Base-by-base conservation (phyloP, 2,888 invertebrate genomes). In the Lacanobia wlatinum region DNA sequence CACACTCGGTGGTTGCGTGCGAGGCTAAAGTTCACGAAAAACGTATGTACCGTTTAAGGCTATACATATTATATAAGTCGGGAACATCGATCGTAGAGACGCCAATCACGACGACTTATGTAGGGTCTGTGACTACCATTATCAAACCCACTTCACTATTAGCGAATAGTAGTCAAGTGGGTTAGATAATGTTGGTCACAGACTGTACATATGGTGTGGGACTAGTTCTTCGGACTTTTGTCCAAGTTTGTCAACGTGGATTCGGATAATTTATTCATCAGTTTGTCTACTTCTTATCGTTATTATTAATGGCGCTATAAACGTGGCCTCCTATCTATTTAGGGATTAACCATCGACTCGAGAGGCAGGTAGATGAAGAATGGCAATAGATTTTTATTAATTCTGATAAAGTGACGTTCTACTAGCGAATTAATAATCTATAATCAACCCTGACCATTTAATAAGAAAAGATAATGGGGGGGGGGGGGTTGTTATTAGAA, bases 31-130 rank as follows among this genome's bases (percentile, higher is more conserved):
- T 83, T 81, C 62, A 83, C 71, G 73, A 66, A 77, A 73, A 81
- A 85, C 62, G 71, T 55, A 78, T n/a, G n/a, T 38, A 68, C 38
- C 78, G 64, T 73, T 84, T 79, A 65, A 75, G 60, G 43, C 70
- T 73, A 79, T 84, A 80, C 71, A 83, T 84, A 73, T 73, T 73
- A 72, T 73, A 60, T 69, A 55, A 69, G 67, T 56, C 46, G 14
- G 71, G 40, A 65, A 43, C 55, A 76, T 76, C 55, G 78, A 79
- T 77, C 58, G 60, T 66, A 67, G 66, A 46, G 59, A 70, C 67
- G 60, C 69, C 79, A 87, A 87, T 86, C 80, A 84, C 77, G 67
- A 60, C 74, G 70, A 59, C 70, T n/a, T n/a, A n/a, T n/a, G n/a
- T n/a, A n/a, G n/a, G n/a, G n/a, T n/a, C n/a, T n/a, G n/a, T n/a